These are phyloP conservation scores for Lophotriccus pileatus DNA, from an alignment of 2,797 vertebrate genomes.

Conservation along the genomic window DNA sequence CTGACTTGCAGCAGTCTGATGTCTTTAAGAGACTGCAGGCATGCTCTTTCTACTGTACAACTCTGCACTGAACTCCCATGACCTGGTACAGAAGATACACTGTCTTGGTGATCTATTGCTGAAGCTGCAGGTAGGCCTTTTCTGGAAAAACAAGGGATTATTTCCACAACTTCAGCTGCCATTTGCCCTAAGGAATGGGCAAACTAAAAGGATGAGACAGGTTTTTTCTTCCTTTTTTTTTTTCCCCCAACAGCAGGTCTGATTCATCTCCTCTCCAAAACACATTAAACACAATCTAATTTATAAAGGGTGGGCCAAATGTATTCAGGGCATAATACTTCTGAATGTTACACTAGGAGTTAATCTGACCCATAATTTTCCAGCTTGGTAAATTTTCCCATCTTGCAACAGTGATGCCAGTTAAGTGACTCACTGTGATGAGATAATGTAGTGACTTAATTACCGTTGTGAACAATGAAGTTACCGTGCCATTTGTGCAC, in stretches of 20 bases:
- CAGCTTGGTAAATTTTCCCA: slow-evolving; percentile 67
- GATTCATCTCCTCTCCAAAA: slow-evolving; percentile 50
- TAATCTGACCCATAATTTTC: slow-evolving; percentile 70
- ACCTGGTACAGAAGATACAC: slow-evolving; percentile 58
- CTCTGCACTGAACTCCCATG: slow-evolving; percentile 65
- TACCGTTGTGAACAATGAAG: slow-evolving; percentile 62
- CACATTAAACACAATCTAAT: slow-evolving; percentile 57
- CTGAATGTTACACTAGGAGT: slow-evolving; percentile 54
- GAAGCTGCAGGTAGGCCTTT: slow-evolving; percentile 58
- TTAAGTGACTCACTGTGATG: slow-evolving; percentile 66
- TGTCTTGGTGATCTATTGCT: slow-evolving; percentile 54
- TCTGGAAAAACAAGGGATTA: slow-evolving; percentile 59
- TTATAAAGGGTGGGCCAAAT: slow-evolving; percentile 64
- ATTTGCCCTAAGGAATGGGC: slow-evolving; percentile 58
- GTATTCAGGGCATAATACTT: slow-evolving; percentile 66
- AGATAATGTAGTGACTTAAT: slow-evolving; percentile 69
- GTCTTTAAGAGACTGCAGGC: slow-evolving; percentile 58
- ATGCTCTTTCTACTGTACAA: slow-evolving; percentile 60
- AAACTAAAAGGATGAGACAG: slow-evolving; percentile 54
- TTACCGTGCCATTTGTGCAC: slow-evolving; percentile 47
- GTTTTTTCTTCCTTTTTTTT: not conserved
- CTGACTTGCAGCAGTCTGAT: slow-evolving; percentile 59
- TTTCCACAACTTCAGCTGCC: slow-evolving; percentile 59
- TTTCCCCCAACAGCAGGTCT: not conserved
- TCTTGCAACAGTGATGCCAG: slow-evolving; percentile 63